Evolutionary conservation across 2,888 invertebrate species (phyloP).

Genomic region (Agonopterix heracliana): DNA sequence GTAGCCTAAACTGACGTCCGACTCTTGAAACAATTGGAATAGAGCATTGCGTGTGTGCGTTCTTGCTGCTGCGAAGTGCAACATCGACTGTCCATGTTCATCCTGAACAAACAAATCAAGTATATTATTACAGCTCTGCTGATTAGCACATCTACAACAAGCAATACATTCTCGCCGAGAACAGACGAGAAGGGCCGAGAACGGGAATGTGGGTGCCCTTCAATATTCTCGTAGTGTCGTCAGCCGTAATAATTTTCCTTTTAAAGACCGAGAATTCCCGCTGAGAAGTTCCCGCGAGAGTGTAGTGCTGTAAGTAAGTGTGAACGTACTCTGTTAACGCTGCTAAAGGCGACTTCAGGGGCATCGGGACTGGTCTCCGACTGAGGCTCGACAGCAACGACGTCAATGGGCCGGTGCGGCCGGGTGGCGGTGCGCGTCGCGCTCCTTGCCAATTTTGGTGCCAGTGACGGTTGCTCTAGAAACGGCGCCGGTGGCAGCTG

Average conservation of each 20-base stretch:
- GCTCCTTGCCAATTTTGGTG: conserved; percentile 24
- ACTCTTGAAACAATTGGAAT: conserved; percentile 86
- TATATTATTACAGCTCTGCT: conserved; percentile 9
- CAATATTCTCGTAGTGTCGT: too few species aligned
- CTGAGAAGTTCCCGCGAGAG: too few species aligned
- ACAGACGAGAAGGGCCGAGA: too few species aligned
- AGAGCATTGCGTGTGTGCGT: conserved; percentile 88
- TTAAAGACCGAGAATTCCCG: too few species aligned
- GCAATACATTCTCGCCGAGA: too few species aligned
- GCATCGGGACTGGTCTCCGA: conserved; percentile 58
- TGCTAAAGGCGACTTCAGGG: conserved; percentile 77
- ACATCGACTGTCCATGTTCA: conserved; percentile 92
- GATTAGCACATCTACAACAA: too few species aligned
- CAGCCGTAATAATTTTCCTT: too few species aligned
- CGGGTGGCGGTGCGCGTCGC: conserved; percentile 46
- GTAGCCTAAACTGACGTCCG: conserved; percentile 86
- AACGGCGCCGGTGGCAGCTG: conserved; percentile 27
- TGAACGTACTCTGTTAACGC: conserved; percentile 74
- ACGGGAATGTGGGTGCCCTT: too few species aligned
- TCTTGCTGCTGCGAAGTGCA: conserved; percentile 91
- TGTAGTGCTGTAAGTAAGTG: too few species aligned
- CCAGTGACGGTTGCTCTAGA: conserved; percentile 3
- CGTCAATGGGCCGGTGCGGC: conserved; percentile 69
- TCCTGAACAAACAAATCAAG: conserved; percentile 70
- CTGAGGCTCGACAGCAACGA: conserved; percentile 75